These are phyloP conservation scores for Dendrolimus punctatus DNA, from an alignment of 1,140 invertebrate species.

Conservation along the genomic window DNA sequence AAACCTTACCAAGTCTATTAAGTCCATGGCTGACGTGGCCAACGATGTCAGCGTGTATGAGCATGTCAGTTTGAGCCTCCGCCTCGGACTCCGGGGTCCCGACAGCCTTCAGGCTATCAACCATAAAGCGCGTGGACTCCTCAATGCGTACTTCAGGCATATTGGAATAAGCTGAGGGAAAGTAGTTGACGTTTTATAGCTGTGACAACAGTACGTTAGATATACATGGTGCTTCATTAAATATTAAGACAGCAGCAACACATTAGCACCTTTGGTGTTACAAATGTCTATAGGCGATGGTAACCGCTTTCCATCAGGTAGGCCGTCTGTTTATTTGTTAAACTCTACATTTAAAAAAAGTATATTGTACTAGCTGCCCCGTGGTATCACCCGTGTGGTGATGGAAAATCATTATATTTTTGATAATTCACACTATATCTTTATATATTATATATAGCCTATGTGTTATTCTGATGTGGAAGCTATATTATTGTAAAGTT, in stretches of 20 bases:
- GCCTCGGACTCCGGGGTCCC: slow-evolving; percentile 80
- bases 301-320: too few relatives aligned
- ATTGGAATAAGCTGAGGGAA: slow-evolving; percentile 7
- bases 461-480: too few relatives aligned
- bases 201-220: neutral
- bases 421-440: too few relatives aligned
- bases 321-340: too few relatives aligned
- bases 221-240: slow-evolving; percentile 3
- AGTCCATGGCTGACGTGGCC: slow-evolving; percentile 95
- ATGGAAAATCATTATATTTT: too few relatives aligned
- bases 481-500: too few relatives aligned
- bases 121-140: slow-evolving; percentile 83
- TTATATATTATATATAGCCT: too few relatives aligned
- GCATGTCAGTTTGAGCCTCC: slow-evolving; percentile 79
- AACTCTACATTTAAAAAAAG: too few relatives aligned
- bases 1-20: slow-evolving; percentile 82
- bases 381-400: too few relatives aligned
- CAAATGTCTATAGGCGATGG: too few relatives aligned
- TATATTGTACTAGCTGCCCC: too few relatives aligned
- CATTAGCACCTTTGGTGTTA: too few relatives aligned
- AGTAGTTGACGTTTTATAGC: slow-evolving; percentile 5
- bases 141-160: slow-evolving; percentile 52
- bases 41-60: slow-evolving; percentile 87
- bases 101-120: slow-evolving; percentile 79
- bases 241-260: neutral